Conservation (phyloP, 2,888 invertebrate species). For the Melieria omissa region DNA sequence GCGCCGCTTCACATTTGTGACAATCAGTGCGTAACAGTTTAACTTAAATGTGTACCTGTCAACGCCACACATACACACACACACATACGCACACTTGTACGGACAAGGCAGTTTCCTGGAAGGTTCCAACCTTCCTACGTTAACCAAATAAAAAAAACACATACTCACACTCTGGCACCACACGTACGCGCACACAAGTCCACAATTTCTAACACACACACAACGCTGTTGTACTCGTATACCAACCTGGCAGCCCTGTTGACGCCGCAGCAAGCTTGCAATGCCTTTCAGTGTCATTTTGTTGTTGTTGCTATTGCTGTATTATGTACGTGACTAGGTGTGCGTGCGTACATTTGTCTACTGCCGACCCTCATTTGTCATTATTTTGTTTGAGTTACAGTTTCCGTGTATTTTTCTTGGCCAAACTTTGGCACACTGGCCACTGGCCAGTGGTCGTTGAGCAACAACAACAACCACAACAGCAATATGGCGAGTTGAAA, state of each 20-base stretch:
- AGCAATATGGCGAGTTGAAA: background rate
- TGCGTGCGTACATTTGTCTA: background rate
- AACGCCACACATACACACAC: constrained; percentile 3
- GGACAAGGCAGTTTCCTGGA: background rate
- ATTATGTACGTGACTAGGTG: background rate
- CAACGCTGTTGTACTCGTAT: too few relatives aligned
- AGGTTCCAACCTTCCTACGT: background rate
- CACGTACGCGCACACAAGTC: too few relatives aligned
- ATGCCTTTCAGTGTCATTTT: background rate
- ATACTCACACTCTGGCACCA: background rate
- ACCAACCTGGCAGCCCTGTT: too few relatives aligned
- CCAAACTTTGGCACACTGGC: constrained; percentile 4
- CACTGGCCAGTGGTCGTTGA: background rate
- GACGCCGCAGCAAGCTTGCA: too few relatives aligned
- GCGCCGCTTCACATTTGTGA: background rate
- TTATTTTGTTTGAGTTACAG: constrained; percentile 33
- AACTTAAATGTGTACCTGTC: constrained; percentile 10
- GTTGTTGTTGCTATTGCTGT: background rate
- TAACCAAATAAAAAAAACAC: background rate
- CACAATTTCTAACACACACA: too few relatives aligned
- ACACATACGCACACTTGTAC: background rate
- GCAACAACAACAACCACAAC: background rate
- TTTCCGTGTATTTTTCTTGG: constrained; percentile 26
- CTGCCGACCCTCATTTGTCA: constrained; percentile 32
- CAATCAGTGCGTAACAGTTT: constrained; percentile 22